phyloP scores from a whole-genome alignment of 2,888 invertebrate species.

The Dasysyrphus tricinctus region DNA sequence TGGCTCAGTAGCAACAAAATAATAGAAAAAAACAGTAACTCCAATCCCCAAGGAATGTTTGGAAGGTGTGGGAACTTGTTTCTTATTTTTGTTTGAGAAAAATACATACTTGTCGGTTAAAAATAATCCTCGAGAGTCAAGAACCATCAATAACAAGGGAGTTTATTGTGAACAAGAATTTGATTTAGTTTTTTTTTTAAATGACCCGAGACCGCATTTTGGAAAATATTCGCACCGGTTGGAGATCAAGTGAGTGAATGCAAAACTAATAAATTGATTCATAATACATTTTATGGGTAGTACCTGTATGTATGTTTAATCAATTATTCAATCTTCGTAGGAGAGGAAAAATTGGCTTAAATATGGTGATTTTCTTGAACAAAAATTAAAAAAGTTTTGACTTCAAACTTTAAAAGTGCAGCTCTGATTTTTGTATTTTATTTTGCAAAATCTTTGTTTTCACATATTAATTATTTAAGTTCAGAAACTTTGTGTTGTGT shows the following conservation, averaged over 20 bases:
- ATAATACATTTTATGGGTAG: too few relatives aligned
- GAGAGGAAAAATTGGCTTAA: too few relatives aligned
- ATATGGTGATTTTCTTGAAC: too few relatives aligned
- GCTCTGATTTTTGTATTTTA: too few relatives aligned
- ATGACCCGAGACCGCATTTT: slow-evolving; percentile 45
- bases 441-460: too few relatives aligned
- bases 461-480: too few relatives aligned
- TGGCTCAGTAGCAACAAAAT: background rate
- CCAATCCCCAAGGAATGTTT: background rate
- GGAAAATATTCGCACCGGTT: slow-evolving; percentile 42
- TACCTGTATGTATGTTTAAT: too few relatives aligned
- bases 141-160: background rate
- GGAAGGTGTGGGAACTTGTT: slow-evolving; percentile 3
- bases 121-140: too few relatives aligned
- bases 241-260: slow-evolving; percentile 47
- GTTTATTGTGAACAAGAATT: slow-evolving; percentile 1
- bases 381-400: too few relatives aligned
- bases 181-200: background rate
- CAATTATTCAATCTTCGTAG: too few relatives aligned
- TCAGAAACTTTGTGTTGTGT: too few relatives aligned
- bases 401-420: too few relatives aligned
- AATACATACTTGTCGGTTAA: background rate
- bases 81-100: background rate
- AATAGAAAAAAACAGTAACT: background rate
- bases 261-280: background rate